Percentiles rank a stretch among this genome's conserved stretches.
Evolutionary conservation across 2,797 vertebrate genomes (phyloP).

Genomic region (Martes flavigula): DNA sequence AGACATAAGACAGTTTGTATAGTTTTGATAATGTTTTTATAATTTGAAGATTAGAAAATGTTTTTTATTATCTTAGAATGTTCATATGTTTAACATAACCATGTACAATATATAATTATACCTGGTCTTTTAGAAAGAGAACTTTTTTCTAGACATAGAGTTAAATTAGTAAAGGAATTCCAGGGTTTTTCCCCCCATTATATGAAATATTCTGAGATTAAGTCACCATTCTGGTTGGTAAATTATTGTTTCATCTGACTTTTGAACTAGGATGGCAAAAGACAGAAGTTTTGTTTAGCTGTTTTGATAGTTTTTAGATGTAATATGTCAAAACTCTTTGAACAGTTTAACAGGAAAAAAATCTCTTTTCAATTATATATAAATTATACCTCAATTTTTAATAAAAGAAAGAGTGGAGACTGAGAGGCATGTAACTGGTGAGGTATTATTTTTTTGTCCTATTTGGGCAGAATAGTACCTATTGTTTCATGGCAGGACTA

Average conservation of each 20-base stretch:
- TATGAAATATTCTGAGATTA: neutral
- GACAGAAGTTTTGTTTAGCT: neutral
- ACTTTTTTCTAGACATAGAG: neutral
- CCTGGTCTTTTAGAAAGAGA: conserved; percentile 15
- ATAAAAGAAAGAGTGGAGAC: neutral
- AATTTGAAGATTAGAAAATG: neutral
- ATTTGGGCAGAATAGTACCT: neutral
- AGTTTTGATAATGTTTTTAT: conserved; percentile 5
- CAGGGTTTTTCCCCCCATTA: neutral
- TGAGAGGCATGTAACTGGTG: neutral
- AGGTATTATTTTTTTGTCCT: neutral
- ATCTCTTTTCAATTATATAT: neutral
- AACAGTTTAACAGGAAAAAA: neutral
- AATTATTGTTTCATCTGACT: neutral
- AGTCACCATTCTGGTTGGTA: neutral
- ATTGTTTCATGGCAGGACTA: neutral
- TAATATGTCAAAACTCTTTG: conserved; percentile 12
- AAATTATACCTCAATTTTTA: neutral
- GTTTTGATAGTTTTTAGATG: conserved; percentile 12
- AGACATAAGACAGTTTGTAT: neutral
- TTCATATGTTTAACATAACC: neutral
- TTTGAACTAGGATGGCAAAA: neutral
- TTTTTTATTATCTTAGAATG: conserved; percentile 7
- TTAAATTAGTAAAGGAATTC: neutral
- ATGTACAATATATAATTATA: neutral